Conservation (phyloP, 1,140 invertebrate genomes). For the Drosophila carrolli region DNA sequence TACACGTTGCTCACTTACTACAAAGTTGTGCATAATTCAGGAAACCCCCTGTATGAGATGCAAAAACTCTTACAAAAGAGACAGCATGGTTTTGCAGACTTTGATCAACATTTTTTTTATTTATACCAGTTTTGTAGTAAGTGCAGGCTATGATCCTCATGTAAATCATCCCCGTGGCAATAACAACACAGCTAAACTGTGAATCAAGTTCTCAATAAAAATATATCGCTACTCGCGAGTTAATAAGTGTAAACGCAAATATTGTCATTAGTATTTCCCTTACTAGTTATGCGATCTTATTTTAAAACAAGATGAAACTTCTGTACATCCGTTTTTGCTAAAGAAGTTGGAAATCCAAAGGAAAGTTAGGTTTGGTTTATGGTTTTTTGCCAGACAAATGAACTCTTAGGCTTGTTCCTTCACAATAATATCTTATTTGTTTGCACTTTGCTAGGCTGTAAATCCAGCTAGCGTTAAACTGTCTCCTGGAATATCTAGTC, state of each 20-base stretch:
- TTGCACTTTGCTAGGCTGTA: slow-evolving; percentile 19
- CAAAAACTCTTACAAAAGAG: background rate
- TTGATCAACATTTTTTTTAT: background rate
- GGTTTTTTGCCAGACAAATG: slow-evolving; percentile 5
- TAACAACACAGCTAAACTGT: slow-evolving; percentile 27
- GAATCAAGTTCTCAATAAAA: slow-evolving; percentile 29
- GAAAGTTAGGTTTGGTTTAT: too few relatives aligned
- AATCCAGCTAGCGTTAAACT: slow-evolving; percentile 35
- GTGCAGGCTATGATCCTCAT: slow-evolving; percentile 59
- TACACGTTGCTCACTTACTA: slow-evolving; percentile 11
- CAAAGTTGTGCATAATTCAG: background rate
- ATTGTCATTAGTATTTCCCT: background rate
- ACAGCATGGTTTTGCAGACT: too few relatives aligned
- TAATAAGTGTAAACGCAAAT: slow-evolving; percentile 34
- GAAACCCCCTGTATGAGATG: too few relatives aligned
- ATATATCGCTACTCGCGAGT: slow-evolving; percentile 22
- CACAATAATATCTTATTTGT: background rate
- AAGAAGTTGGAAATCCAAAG: too few relatives aligned
- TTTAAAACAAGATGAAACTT: too few relatives aligned
- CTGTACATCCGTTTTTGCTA: too few relatives aligned
- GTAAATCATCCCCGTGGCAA: slow-evolving; percentile 47
- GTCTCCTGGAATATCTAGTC: slow-evolving; percentile 18
- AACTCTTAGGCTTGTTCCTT: slow-evolving; percentile 1
- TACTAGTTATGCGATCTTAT: too few relatives aligned
- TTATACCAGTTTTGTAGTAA: slow-evolving; percentile 5